Percentiles rank a stretch among this genome's conserved stretches.
Conservation (phyloP, 2,113 vertebrate genomes). For the Grallaria varia region DNA sequence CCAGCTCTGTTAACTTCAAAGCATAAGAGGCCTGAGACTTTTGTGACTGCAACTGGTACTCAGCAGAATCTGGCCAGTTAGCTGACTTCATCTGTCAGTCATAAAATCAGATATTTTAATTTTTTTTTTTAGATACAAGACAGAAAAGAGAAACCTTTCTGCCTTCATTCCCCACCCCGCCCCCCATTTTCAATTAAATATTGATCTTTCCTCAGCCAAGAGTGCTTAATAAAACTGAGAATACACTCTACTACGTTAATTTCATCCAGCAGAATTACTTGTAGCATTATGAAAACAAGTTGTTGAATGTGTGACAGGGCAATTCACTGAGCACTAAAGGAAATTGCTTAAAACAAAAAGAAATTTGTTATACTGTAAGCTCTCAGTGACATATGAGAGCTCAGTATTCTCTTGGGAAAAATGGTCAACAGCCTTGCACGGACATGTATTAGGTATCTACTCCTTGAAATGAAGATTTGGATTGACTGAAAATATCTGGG, state of each 20-base stretch:
- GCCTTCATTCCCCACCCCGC: not conserved
- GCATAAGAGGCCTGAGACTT: not conserved
- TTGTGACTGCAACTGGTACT: not conserved
- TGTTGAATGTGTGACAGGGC: constrained; percentile 4
- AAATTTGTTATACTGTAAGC: constrained; percentile 22
- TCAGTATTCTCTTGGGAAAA: constrained; percentile 9
- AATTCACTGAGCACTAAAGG: constrained; percentile 24
- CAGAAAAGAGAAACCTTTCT: constrained; percentile 22
- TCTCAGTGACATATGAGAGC: not conserved
- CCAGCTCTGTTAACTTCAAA: not conserved
- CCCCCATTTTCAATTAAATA: not conserved
- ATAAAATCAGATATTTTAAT: not conserved
- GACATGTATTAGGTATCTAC: not conserved
- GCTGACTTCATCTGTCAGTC: not conserved
- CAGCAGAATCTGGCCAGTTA: not conserved
- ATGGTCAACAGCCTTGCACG: not conserved
- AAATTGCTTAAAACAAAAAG: constrained; percentile 38
- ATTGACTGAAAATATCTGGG: not conserved
- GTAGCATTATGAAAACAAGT: constrained; percentile 20
- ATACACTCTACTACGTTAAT: not conserved
- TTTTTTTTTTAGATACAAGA: not conserved
- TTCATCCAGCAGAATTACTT: not conserved
- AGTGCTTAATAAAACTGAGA: constrained; percentile 1
- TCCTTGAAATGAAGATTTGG: not conserved
- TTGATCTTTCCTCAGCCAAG: not conserved